Base-by-base conservation (phyloP, 92 coral and sea anemone species). In the Plumapathes pennacea region DNA sequence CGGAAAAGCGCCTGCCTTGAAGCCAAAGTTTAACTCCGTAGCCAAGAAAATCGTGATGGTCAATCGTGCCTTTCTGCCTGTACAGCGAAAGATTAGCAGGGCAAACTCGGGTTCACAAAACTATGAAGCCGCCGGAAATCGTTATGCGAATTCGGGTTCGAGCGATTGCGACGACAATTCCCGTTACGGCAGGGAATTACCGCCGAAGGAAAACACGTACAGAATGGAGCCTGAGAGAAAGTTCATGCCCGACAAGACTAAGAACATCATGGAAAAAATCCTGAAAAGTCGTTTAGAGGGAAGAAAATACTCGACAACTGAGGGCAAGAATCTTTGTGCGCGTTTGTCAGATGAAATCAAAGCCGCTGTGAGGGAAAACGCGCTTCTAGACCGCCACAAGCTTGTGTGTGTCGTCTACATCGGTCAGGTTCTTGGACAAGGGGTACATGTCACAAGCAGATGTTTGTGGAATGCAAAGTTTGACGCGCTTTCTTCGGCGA, bases 391-490 rank as follows among this genome's bases (percentile, higher is more conserved):
- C 5, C 79, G 84, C 20, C 62, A 71, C 46, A 84, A 84, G 78
- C 51, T 84, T 45, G 74, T 84, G 27, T 77, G 90, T 32, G 45
- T 71, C 12, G 90, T 84, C 4, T 62, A 76, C 62, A 59, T 84
- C 17, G 90, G 82, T 0, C 77, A 84, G 50, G 64, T 39, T 32
- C 38, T 54, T 0, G 84, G 84, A 10, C 83, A 76, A 40, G 76
- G 67, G 2, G 34, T 67, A 0, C 41, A 31, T 32, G 50, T 76
- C 19, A 32, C 54, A 1, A 84, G 90, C 51, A 64, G 85, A 50
- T 84, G 86, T n/a, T 26, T 84, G 31, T 84, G 85, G 90, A 74
- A 84, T 28, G 43, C 75, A 1, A 63, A 24, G n/a, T 72, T 65
- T 24, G 90, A 84, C 54, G 71, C 63, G 36, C 78, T 65, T 41